Evolutionary conservation across 2,797 vertebrate genomes (phyloP), one percentile per base, ranked within the genome.

Genomic region (Neostethus bicornis): DNA sequence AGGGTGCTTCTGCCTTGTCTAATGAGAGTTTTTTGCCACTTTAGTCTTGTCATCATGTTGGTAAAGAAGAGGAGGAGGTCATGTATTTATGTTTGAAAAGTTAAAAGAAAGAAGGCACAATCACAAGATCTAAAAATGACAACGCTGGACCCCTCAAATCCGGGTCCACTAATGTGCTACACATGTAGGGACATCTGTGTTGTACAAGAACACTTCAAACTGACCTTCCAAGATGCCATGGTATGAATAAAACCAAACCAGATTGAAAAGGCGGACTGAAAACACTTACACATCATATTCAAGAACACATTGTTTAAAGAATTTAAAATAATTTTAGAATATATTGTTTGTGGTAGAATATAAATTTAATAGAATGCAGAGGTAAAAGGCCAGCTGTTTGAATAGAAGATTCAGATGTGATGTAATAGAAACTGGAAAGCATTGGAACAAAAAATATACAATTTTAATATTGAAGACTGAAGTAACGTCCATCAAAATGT

Each of bases 121-220:
- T 48, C 21, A 66, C 34, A 31, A 72, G 37, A 50, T 75, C 63
- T 77, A 31, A 64, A 67, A 70, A 70, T 61, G 66, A 70, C 57
- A 73, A 52, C 67, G 19, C 48, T 13, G 56, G 44, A 75, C 65
- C 74, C 50, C 67, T 51, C 61, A 70, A 80, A 72, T 76, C 60
- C 8, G 10, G 19, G 21, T 12, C 19, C 38, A 69, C 50, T 84
- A 71, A 68, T 75, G 64, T 64, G 67, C 80, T 80, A 64, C 64
- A 79, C 78, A 51, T 59, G 70, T 69, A 66, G 71, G 57, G 70
- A 56, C 77, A 77, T 76, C 66, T 80, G 74, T 66, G 61, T 39
- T 61, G 61, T 39, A 59, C 31, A 35, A n/a, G n/a, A 60, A 53
- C 28, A 7, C 24, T 23, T 32, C 37, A 71, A 37, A 73, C 41